A percentile compares a stretch with the other conserved stretches of the same genome.
These are phyloP conservation scores for Ictalurus punctatus DNA, from an alignment of 2,113 vertebrate genomes.

Conservation along the genomic window DNA sequence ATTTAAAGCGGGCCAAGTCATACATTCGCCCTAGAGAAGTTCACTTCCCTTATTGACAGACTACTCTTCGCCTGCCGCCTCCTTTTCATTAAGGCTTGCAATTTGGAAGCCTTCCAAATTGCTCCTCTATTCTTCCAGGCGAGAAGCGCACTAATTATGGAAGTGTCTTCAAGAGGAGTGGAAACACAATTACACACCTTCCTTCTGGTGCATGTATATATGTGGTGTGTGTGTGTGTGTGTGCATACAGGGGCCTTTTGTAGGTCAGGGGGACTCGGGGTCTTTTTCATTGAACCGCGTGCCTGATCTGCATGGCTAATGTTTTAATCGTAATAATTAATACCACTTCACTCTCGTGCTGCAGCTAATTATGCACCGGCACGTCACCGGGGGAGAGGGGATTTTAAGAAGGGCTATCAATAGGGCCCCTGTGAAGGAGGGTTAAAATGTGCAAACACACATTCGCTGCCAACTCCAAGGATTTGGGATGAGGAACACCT, in stretches of 20 bases:
- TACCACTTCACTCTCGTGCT: conserved; percentile 49
- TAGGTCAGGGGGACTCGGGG: conserved; percentile 54
- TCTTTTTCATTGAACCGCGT: conserved; percentile 36
- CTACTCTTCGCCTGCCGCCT: conserved; percentile 70
- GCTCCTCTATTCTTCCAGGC: conserved; percentile 73
- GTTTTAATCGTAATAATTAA: conserved; percentile 62
- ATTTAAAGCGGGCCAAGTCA: conserved; percentile 72
- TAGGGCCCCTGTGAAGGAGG: conserved; percentile 35
- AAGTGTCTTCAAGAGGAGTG: conserved; percentile 74
- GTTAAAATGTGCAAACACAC: conserved; percentile 45
- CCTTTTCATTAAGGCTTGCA: conserved; percentile 76
- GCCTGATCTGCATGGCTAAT: conserved; percentile 54
- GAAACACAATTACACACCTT: conserved; percentile 72
- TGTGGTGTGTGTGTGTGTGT: conserved; percentile 14
- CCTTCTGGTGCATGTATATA: conserved; percentile 64
- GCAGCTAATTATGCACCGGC: conserved; percentile 55
- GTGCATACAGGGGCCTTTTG: conserved; percentile 45
- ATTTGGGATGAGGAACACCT: not conserved
- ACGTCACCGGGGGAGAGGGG: conserved; percentile 57
- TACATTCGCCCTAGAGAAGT: conserved; percentile 76
- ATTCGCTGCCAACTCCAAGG: conserved; percentile 19
- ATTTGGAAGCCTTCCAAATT: conserved; percentile 83
- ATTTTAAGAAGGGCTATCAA: conserved; percentile 41
- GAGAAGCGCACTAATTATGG: conserved; percentile 76
- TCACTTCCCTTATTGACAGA: conserved; percentile 76